Evolutionary conservation across 1,140 invertebrate species (phyloP).

Genomic region (Drosophila serrata): DNA sequence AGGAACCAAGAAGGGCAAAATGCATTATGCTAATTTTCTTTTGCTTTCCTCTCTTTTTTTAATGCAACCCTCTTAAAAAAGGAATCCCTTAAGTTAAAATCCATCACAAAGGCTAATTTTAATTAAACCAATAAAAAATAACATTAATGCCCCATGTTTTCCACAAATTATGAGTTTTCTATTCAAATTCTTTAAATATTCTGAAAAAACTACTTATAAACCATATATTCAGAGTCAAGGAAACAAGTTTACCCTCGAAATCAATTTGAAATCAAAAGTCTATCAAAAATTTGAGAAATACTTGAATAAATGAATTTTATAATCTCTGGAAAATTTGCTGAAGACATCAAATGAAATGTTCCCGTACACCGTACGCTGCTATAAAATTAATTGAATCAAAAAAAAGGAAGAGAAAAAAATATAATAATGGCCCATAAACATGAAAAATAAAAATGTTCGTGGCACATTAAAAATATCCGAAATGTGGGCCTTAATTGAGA

Average conservation of each 20-base stretch:
- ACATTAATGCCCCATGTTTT: background rate
- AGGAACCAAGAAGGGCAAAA: conserved; percentile 43
- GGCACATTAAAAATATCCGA: conserved; percentile 65
- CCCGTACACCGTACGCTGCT: conserved; percentile 27
- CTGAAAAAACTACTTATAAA: background rate
- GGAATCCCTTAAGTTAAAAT: background rate
- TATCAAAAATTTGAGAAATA: conserved; percentile 20
- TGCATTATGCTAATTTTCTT: conserved; percentile 53
- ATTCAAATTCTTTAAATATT: background rate
- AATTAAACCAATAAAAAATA: background rate
- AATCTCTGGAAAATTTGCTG: conserved; percentile 61
- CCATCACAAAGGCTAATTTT: background rate
- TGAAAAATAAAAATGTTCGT: conserved; percentile 56
- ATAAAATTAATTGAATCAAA: conserved; percentile 79
- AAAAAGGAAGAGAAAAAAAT: conserved; percentile 49
- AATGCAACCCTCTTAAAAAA: conserved; percentile 30
- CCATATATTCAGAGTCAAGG: background rate
- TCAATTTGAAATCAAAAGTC: conserved; percentile 24
- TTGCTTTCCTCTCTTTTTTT: background rate
- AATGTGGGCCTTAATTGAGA: conserved; percentile 44
- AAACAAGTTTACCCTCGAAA: conserved; percentile 1
- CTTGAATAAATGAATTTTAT: conserved; percentile 58
- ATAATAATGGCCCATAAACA: conserved; percentile 57
- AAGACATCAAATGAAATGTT: conserved; percentile 77
- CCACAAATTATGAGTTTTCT: background rate